These are phyloP conservation scores for Silurus lanzhouensis DNA, from an alignment of 2,797 vertebrate species.

Conservation along the genomic window DNA sequence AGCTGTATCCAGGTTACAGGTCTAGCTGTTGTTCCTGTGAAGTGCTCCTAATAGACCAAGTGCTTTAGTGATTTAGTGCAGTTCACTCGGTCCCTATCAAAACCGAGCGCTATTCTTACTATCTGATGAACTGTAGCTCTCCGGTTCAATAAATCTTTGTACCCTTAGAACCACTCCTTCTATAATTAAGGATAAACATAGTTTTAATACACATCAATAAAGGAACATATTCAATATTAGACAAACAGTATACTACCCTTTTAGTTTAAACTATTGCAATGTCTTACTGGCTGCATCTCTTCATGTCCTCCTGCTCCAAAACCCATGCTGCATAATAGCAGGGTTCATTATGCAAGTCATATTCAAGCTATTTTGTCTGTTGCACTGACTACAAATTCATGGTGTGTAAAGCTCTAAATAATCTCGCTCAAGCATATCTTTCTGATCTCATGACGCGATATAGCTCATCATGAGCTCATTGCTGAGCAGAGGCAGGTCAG, in stretches of 20 bases:
- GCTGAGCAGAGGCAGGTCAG: neutral
- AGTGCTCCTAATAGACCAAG: neutral
- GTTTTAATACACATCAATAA: neutral
- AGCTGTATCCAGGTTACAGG: neutral
- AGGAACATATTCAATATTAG: neutral
- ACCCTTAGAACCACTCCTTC: neutral
- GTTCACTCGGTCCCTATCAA: neutral
- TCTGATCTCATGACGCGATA: neutral
- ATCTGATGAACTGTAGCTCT: neutral
- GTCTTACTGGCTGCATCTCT: neutral
- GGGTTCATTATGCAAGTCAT: neutral
- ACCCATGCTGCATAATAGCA: neutral
- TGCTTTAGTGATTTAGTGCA: constrained; percentile 5
- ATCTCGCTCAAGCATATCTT: neutral
- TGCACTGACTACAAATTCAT: neutral
- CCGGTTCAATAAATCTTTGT: neutral
- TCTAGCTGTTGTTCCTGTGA: neutral
- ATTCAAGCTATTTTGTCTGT: neutral
- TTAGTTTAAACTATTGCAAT: neutral
- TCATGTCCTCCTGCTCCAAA: neutral
- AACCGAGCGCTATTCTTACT: neutral
- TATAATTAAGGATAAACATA: neutral
- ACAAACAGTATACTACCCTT: neutral
- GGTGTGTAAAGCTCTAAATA: neutral
- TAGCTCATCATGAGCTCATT: neutral